Evolutionary conservation across 2,113 vertebrate species (phyloP).

Genomic region (Cololabis saira): DNA sequence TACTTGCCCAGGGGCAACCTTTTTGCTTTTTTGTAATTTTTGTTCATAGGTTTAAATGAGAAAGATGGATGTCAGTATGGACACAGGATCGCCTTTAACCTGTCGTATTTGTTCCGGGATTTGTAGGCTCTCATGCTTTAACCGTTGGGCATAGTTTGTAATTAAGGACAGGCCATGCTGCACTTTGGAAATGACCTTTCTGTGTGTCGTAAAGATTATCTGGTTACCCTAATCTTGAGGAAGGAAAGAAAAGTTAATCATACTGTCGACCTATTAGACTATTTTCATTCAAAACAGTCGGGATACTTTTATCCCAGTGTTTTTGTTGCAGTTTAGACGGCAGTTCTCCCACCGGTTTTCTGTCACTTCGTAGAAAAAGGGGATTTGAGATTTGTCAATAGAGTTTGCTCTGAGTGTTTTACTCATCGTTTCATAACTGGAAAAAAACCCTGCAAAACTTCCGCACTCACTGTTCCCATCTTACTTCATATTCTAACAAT

Average conservation of each 20-base stretch:
- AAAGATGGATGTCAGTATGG: slow-evolving; percentile 62
- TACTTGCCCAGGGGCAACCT: slow-evolving; percentile 34
- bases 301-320: no score
- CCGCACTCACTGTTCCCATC: background rate
- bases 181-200: background rate
- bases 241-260: background rate
- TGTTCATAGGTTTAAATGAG: slow-evolving; percentile 50
- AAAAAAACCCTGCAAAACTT: background rate
- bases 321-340: background rate
- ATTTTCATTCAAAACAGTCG: no score
- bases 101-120: slow-evolving; percentile 43
- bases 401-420: slow-evolving; percentile 2
- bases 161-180: slow-evolving; percentile 8
- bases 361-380: slow-evolving; percentile 43
- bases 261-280: background rate
- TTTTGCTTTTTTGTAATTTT: no score
- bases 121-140: slow-evolving; percentile 25
- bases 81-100: slow-evolving; percentile 65
- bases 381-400: slow-evolving; percentile 23
- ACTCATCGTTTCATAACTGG: no score
- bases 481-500: slow-evolving; percentile 38
- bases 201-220: slow-evolving; percentile 10
- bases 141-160: slow-evolving; percentile 24
- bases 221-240: background rate
- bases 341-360: slow-evolving; percentile 12